Evolutionary conservation across 2,113 vertebrate species (phyloP).

Genomic region (Leucopsar rothschildi): DNA sequence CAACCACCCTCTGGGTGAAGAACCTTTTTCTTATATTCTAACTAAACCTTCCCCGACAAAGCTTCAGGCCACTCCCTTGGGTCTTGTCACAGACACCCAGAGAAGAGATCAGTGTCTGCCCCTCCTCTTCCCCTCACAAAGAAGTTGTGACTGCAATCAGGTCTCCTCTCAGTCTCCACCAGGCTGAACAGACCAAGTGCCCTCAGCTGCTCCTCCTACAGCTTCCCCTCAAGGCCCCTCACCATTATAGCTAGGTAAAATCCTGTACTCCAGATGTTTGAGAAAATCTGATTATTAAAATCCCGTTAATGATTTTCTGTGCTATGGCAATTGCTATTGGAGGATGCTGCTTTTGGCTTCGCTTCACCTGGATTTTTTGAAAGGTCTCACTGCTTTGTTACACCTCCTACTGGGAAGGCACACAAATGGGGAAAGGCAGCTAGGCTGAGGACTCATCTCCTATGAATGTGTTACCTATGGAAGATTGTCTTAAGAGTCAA

Average conservation of each 20-base stretch:
- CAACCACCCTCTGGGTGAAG: not conserved
- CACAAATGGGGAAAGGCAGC: not conserved
- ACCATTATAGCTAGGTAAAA: not conserved
- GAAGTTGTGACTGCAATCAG: not conserved
- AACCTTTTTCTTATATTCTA: not conserved
- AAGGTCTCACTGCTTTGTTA: not conserved
- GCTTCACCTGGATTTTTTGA: not conserved
- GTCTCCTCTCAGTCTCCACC: not conserved
- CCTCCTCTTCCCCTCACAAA: accelerated
- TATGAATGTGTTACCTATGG: not conserved
- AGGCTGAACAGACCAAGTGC: not conserved
- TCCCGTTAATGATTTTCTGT: not conserved
- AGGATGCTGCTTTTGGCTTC: not conserved
- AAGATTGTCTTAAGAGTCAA: not conserved
- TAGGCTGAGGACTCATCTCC: not conserved
- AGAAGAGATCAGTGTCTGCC: not conserved
- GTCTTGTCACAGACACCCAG: not conserved
- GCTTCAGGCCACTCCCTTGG: not conserved
- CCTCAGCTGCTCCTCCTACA: not conserved
- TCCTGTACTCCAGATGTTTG: not conserved
- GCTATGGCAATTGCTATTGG: not conserved
- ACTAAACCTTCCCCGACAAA: not conserved
- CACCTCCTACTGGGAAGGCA: not conserved
- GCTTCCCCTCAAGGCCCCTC: not conserved
- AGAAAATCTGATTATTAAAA: not conserved